Evolutionary conservation across 1,140 invertebrate genomes (phyloP).

Genomic region (Catajapyx aquilonaris): DNA sequence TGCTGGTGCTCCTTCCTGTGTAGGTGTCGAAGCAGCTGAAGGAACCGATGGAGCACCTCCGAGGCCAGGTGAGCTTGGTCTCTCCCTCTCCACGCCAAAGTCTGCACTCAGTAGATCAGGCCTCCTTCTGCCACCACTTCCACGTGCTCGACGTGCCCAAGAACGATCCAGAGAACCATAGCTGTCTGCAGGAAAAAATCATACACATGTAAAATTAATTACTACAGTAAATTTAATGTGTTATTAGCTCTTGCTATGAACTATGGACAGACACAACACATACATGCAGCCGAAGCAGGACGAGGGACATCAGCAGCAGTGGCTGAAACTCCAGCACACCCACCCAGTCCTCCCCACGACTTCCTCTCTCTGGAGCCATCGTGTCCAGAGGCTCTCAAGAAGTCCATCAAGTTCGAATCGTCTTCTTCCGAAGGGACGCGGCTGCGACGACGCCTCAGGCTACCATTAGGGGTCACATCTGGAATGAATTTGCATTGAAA

Average conservation of each 20-base stretch:
- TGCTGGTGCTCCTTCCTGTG: no score
- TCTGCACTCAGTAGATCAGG: conserved; percentile 46
- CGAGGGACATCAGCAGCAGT: no score
- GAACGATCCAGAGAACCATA: conserved; percentile 46
- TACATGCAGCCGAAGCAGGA: conserved; percentile 1
- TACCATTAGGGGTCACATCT: conserved; percentile 78
- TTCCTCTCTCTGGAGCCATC: conserved; percentile 54
- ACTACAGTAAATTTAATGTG: neutral
- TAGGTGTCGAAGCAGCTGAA: conserved; percentile 24
- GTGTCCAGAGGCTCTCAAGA: conserved; percentile 36
- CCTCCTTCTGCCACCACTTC: conserved; percentile 33
- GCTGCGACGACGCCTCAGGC: conserved; percentile 51
- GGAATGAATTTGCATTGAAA: conserved; percentile 10
- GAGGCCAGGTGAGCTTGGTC: conserved; percentile 50
- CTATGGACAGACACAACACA: no score
- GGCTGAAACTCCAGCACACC: conserved; percentile 7
- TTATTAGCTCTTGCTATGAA: neutral
- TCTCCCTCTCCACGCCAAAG: conserved; percentile 42
- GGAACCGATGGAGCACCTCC: conserved; percentile 13
- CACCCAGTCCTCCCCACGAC: conserved; percentile 62
- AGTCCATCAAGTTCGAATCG: conserved; percentile 66
- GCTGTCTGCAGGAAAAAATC: conserved; percentile 9
- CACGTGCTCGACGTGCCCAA: conserved; percentile 56
- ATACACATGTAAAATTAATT: neutral
- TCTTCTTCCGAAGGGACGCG: conserved; percentile 63